phyloP scores from a whole-genome alignment of 2,797 vertebrate species.

The Nasua narica region DNA sequence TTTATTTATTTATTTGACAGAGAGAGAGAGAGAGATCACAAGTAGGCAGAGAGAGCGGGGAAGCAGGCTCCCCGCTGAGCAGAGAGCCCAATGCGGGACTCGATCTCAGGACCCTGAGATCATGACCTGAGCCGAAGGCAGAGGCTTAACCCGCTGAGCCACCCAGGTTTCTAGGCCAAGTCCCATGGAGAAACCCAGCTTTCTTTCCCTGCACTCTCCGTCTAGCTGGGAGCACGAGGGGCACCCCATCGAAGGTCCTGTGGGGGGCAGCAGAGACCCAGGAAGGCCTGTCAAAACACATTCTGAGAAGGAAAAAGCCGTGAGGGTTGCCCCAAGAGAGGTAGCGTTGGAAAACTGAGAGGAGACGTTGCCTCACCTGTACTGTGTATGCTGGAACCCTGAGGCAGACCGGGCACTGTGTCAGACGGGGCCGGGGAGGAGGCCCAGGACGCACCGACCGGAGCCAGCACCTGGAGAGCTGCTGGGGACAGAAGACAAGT shows the following conservation, averaged over 20 bases:
- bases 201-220: neutral
- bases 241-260: fast-evolving
- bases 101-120: no score
- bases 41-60: no score
- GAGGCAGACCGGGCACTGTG: neutral
- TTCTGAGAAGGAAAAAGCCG: neutral
- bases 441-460: neutral
- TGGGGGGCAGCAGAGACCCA: neutral
- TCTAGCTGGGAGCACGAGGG: neutral
- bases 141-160: no score
- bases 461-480: neutral
- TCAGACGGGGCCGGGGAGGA: neutral
- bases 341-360: neutral
- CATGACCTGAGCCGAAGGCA: no score
- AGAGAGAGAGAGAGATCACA: no score
- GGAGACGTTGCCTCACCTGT: neutral
- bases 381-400: neutral
- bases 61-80: no score
- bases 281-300: neutral
- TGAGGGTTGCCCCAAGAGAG: neutral
- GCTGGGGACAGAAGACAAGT: neutral
- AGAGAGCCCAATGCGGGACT: no score
- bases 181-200: neutral
- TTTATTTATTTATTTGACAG: no score
- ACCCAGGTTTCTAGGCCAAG: neutral